Evolutionary conservation across 2,888 invertebrate genomes (phyloP), one percentile per base, ranked within the genome.

Genomic region (Hirtodrosophila cameraria): DNA sequence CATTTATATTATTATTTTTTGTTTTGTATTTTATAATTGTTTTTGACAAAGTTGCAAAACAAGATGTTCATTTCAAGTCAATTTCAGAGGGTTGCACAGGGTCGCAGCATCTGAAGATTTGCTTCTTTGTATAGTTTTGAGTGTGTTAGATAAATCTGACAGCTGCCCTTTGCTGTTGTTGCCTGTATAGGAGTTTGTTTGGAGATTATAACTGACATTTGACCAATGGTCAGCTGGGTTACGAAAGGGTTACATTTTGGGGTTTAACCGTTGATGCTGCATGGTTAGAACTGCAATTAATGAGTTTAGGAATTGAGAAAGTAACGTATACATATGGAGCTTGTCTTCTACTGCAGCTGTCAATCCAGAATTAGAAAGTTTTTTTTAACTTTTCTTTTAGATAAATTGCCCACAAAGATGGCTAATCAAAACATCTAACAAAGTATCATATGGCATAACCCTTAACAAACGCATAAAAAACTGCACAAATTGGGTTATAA

Each of bases 1-100:
- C 59, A 41, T 55, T 76, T 66, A 23, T 54, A 43, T 70, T 75
- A 61, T 65, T 58, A 12, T 27, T 45, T 38, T 54, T 33, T 43
- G 36, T 59, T 42, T 57, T 69, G 71, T 69, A 31, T 58, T 63
- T 63, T 58, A 66, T 87, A 81, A 84, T 87, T 85, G 65, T 70
- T 48, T 74, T 75, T 84, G 79, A 79, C 81, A 81, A 73, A 86
- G 75, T 86, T 75, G 81, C 72, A 63, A 75, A 83, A 75, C 79
- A 83, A 84, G 84, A 75, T 84, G 74, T 67, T 74, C 12, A 59
- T 62, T 67, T 45, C 45, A 41, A 12, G 15, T n/a, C n/a, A 20
- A 64, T 50, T 62, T 57, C 46, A 30, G 67, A 59, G 76, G 80
- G 67, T 74, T 60, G 67, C 38, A 13, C 16, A 35, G 54, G 57